These are phyloP conservation scores for Eupithecia subfuscata DNA, from an alignment of 2,888 invertebrate species.

Conservation along the genomic window DNA sequence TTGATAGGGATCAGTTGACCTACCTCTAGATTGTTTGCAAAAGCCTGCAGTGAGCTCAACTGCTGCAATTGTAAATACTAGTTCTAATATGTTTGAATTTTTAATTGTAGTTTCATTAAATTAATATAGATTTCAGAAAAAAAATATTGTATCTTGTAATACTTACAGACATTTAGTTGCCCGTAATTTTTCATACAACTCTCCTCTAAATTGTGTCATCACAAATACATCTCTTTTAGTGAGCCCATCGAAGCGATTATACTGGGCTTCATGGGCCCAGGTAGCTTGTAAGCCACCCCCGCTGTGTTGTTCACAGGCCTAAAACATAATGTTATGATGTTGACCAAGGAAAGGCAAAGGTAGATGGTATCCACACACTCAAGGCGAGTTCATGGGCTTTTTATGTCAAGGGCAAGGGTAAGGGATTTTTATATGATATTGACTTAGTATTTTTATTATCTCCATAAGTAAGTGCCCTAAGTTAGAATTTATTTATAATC, in stretches of 20 bases:
- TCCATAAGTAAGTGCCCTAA: background rate
- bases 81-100: background rate
- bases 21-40: background rate
- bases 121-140: background rate
- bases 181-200: constrained; percentile 86
- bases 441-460: background rate
- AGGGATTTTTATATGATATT: background rate
- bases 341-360: background rate
- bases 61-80: background rate
- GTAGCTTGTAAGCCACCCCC: constrained; percentile 81
- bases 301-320: constrained; percentile 85
- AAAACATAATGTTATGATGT: constrained; percentile 27
- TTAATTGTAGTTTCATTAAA: background rate
- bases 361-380: background rate
- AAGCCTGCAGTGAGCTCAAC: background rate
- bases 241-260: constrained; percentile 84
- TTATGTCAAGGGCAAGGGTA: too few species aligned
- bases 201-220: constrained; percentile 90
- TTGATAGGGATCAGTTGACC: background rate
- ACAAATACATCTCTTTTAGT: constrained; percentile 90
- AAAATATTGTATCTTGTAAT: constrained; percentile 12
- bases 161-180: constrained; percentile 88
- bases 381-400: background rate
- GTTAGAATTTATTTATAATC: background rate
- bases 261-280: constrained; percentile 87